phyloP scores from a whole-genome alignment of 2,797 vertebrate genomes.

The Sebastes variabilis region DNA sequence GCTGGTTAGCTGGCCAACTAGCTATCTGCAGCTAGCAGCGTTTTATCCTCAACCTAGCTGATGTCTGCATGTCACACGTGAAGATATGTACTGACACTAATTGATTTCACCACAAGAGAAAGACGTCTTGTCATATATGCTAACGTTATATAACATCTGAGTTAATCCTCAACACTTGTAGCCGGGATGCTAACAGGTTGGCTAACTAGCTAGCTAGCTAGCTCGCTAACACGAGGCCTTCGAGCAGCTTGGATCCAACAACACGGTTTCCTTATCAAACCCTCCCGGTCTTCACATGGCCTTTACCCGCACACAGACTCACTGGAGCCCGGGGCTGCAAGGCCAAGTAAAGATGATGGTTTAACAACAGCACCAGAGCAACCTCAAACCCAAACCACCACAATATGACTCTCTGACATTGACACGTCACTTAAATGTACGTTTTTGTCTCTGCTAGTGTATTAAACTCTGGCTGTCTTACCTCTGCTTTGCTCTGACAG shows the following conservation, averaged over 20 bases:
- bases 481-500: constrained; percentile 87
- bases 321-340: constrained; percentile 73
- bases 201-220: constrained; percentile 59
- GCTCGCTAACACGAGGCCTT: constrained; percentile 70
- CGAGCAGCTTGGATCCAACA: constrained; percentile 48
- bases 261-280: constrained; percentile 51
- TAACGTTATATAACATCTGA: neutral
- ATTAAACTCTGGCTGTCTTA: constrained; percentile 82
- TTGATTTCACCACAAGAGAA: accelerated
- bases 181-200: constrained; percentile 60
- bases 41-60: neutral
- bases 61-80: neutral
- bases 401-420: constrained; percentile 24
- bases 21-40: constrained; percentile 10
- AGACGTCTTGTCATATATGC: neutral
- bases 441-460: constrained; percentile 37
- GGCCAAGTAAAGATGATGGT: constrained; percentile 77
- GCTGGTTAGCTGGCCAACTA: constrained; percentile 30
- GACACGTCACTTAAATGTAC: constrained; percentile 28
- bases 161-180: constrained; percentile 47
- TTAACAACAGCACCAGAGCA: constrained; percentile 47
- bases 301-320: constrained; percentile 15
- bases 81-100: neutral
- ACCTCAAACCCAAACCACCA: neutral
- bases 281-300: constrained; percentile 21